phyloP scores from a whole-genome alignment of 2,888 invertebrate genomes.

The Pyrrhopygopsis socrates region DNA sequence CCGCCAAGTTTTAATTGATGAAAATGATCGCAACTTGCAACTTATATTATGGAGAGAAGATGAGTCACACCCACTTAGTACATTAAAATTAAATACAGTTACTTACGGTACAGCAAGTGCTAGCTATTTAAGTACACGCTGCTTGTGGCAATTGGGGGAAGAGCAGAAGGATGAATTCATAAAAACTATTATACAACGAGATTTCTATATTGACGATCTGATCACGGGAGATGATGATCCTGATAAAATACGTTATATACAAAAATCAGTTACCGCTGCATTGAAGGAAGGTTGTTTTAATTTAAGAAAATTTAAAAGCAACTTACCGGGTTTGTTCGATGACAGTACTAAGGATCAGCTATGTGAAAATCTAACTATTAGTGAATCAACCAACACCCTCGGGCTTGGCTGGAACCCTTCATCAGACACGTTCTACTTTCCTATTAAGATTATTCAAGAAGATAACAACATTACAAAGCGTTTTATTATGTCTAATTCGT shows the following conservation, averaged over 20 bases:
- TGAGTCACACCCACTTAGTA: constrained; percentile 27
- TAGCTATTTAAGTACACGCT: constrained; percentile 65
- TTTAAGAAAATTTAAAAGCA: too few species aligned
- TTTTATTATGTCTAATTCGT: constrained; percentile 76
- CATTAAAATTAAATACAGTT: constrained; percentile 10
- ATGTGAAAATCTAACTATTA: too few species aligned
- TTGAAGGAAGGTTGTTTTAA: too few species aligned
- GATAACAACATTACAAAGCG: constrained; percentile 51
- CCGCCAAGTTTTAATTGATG: constrained; percentile 27
- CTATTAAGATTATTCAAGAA: too few species aligned
- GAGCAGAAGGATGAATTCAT: neutral
- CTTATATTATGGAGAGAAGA: constrained; percentile 46
- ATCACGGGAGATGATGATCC: constrained; percentile 57
- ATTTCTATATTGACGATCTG: constrained; percentile 51
- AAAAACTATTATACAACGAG: constrained; percentile 39
- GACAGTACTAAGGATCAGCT: too few species aligned
- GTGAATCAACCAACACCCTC: too few species aligned
- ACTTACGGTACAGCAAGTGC: constrained; percentile 70
- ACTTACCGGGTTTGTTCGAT: too few species aligned
- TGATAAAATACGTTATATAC: neutral
- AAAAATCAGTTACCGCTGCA: neutral
- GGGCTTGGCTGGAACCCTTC: too few species aligned
- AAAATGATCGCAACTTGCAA: constrained; percentile 25
- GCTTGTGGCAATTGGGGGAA: constrained; percentile 68
- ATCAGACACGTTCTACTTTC: too few species aligned